These are phyloP conservation scores for Heterodera schachtii DNA, from an alignment of 1,140 invertebrate species.

Conservation along the genomic window DNA sequence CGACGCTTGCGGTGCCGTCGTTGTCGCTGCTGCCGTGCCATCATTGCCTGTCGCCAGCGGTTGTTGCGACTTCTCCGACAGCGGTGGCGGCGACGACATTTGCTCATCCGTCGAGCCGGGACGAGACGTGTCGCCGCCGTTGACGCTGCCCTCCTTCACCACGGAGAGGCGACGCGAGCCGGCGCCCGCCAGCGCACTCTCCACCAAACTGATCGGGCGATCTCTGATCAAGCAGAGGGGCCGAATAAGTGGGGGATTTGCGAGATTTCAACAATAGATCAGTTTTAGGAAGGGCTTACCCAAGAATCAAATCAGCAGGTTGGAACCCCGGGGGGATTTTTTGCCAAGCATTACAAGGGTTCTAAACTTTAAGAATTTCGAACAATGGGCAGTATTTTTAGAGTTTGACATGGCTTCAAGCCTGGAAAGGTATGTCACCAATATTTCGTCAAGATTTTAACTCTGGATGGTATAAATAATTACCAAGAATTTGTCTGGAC, in stretches of 20 bases:
- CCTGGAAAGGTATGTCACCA: no score
- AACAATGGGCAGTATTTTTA: no score
- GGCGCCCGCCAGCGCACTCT: not conserved
- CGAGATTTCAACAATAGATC: no score
- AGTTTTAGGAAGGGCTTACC: no score
- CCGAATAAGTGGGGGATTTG: not conserved
- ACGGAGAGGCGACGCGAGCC: not conserved
- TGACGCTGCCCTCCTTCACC: slow-evolving; percentile 12
- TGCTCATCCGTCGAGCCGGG: slow-evolving; percentile 2
- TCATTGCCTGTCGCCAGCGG: not conserved
- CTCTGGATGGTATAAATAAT: no score
- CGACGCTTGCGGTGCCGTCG: not conserved
- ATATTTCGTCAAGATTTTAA: no score
- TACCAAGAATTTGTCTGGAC: no score
- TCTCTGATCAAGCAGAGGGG: not conserved
- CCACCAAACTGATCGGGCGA: slow-evolving; percentile 25
- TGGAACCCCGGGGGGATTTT: no score
- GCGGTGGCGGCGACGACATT: not conserved
- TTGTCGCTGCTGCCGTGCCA: not conserved
- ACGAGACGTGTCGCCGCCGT: not conserved
- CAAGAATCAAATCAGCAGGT: no score
- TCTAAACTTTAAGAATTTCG: no score
- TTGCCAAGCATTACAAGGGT: no score
- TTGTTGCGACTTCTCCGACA: not conserved
- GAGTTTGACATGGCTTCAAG: no score